phyloP scores from a whole-genome alignment of 2,888 invertebrate species.

The Helicoverpa assulta region DNA sequence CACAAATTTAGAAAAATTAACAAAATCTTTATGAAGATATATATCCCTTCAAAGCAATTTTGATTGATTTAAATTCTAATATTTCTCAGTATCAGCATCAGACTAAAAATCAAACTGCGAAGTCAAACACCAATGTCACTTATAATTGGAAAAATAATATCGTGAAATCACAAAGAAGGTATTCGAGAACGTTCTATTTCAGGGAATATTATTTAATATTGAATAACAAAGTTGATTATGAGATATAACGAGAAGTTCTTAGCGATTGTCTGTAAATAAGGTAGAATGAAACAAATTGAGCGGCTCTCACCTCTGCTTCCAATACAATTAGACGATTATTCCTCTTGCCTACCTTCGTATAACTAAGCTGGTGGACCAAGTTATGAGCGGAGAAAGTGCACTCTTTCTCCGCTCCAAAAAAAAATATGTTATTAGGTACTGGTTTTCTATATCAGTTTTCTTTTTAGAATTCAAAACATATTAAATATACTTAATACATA shows the following conservation, averaged over 20 bases:
- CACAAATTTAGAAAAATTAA: background rate
- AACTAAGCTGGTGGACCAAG: constrained; percentile 63
- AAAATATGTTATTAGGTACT: no score
- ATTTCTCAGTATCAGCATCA: constrained; percentile 5
- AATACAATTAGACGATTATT: constrained; percentile 84
- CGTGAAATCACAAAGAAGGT: constrained; percentile 23
- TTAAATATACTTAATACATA: no score
- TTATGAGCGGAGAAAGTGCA: constrained; percentile 3
- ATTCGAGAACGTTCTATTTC: constrained; percentile 17
- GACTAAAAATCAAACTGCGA: background rate
- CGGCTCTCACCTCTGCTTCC: constrained; percentile 72
- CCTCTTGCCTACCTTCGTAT: constrained; percentile 77
- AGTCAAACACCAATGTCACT: constrained; percentile 16
- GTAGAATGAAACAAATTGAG: constrained; percentile 71
- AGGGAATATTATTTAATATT: constrained; percentile 34
- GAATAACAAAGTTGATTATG: constrained; percentile 48
- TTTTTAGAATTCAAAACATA: no score
- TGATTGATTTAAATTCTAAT: constrained; percentile 5
- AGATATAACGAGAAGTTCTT: constrained; percentile 45
- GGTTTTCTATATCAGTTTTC: no score
- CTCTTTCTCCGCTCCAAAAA: no score
- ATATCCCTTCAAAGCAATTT: background rate
- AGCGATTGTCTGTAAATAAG: constrained; percentile 63
- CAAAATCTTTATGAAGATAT: background rate
- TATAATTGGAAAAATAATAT: constrained; percentile 41